Percentiles rank a stretch among this genome's conserved stretches.
Evolutionary conservation across 2,888 invertebrate genomes (phyloP).

Genomic region (Campaea margaritaria): DNA sequence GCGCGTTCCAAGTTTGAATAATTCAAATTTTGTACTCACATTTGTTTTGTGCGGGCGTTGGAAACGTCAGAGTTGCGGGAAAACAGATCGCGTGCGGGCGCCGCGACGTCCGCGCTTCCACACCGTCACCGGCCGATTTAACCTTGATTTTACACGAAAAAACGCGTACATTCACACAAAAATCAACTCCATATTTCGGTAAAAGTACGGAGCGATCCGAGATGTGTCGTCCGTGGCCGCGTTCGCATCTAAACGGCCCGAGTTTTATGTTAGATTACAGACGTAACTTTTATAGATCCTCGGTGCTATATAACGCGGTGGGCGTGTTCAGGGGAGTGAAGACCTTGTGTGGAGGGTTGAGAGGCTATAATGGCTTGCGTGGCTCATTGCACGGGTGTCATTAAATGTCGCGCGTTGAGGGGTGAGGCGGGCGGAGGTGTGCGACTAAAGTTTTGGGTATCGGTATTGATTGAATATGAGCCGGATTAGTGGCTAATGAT

Average conservation of each 20-base stretch:
- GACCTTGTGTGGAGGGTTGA: conserved; percentile 67
- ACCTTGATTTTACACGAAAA: conserved; percentile 72
- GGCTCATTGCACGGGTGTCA: conserved; percentile 82
- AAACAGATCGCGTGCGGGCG: conserved; percentile 65
- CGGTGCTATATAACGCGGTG: conserved; percentile 85
- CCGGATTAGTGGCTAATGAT: conserved; percentile 84
- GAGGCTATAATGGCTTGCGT: conserved; percentile 69
- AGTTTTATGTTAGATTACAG: conserved; percentile 86
- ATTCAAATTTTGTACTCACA: conserved; percentile 75
- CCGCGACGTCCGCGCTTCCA: conserved; percentile 65
- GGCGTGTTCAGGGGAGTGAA: conserved; percentile 74
- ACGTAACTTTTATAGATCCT: conserved; percentile 86
- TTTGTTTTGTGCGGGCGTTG: conserved; percentile 60
- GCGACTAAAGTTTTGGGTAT: conserved; percentile 85
- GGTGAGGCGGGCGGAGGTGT: conserved; percentile 80
- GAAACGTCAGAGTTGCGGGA: conserved; percentile 68
- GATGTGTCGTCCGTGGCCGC: conserved; percentile 85
- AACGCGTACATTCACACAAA: conserved; percentile 76
- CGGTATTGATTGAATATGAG: conserved; percentile 86
- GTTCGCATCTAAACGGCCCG: conserved; percentile 86
- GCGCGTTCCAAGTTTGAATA: conserved; percentile 54
- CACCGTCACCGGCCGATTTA: conserved; percentile 63
- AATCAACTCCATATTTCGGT: conserved; percentile 81
- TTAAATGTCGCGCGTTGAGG: conserved; percentile 85
- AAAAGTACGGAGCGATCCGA: conserved; percentile 84